A percentile compares a stretch with the other conserved stretches of the same genome.
Evolutionary conservation across 1,140 invertebrate genomes (phyloP).

Genomic region (Rhagoletis zephyria): DNA sequence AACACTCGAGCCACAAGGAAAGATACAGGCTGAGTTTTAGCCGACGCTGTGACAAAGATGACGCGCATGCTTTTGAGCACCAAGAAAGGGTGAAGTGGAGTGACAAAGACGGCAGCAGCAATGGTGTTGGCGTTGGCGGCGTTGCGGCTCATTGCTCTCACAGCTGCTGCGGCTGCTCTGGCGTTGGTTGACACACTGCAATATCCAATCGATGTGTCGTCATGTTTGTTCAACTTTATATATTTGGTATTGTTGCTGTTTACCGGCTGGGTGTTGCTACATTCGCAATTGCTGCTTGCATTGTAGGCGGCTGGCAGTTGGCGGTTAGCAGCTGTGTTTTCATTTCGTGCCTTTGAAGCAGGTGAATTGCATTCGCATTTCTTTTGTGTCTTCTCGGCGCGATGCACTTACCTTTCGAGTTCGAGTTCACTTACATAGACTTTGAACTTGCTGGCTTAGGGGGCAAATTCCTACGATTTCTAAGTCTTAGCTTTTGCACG

Average conservation of each 20-base stretch:
- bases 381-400: neutral
- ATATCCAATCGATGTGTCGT: constrained; percentile 15
- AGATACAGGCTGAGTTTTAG: neutral
- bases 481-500: neutral
- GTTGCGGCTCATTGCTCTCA: neutral
- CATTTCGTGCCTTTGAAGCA: neutral
- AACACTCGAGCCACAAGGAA: neutral
- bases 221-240: constrained; percentile 33
- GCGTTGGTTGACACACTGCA: constrained; percentile 30
- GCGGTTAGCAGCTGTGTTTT: neutral
- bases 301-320: neutral
- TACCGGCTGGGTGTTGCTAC: neutral
- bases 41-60: neutral
- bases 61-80: neutral
- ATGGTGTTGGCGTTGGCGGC: neutral
- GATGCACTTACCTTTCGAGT: neutral
- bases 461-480: constrained; percentile 39
- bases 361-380: neutral
- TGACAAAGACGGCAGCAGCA: neutral
- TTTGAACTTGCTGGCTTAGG: constrained; percentile 11
- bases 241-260: neutral
- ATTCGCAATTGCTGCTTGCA: neutral
- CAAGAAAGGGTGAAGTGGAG: neutral
- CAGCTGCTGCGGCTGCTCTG: neutral
- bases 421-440: neutral